Base-by-base conservation (phyloP, 2,797 vertebrate species). In the Malurus leucopterus region DNA sequence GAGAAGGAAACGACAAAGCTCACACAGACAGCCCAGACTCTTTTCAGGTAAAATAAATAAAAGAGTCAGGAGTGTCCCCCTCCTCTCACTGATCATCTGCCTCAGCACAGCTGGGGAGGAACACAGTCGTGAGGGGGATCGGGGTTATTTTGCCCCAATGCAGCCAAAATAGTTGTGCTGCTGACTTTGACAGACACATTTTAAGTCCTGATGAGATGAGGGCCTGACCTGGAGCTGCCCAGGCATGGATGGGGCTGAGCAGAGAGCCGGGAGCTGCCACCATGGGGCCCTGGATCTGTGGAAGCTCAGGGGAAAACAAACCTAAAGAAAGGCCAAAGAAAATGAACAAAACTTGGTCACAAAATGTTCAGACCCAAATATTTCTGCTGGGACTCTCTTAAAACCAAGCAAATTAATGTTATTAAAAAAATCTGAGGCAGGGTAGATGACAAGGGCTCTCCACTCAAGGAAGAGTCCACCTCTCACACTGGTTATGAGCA, bases 1-100 rank as follows among this genome's bases (percentile, higher is more conserved):
- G 18, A 55, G 47, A 72, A 58, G 55, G 65, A 87, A 91, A 68
- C 1, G 0, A n/a, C 12, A 6, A 85, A 59, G 9, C 63, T 88
- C 43, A 8, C 61, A 74, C 40, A 51, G 50, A 44, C 29, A 92
- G 51, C 63, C 64, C 30, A 54, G n/a, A 65, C 47, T 77, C 75
- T 75, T 92, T 86, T 67, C 61, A 84, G 46, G 49, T 55, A 49
- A 86, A 95, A 91, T 59, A 90, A 94, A 91, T 83, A 16, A 80
- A 84, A 91, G 32, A 72, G 51, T 24, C 47, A 46, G 10, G 29
- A 84, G 49, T 6, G 18, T 21, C 68, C 51, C 49, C 12, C 57
- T 43, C 34, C 32, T 62, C 20, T 62, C 38, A 67, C 40, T 46
- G 36, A 70, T 6, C 29, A 30, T 38, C 63, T 46, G 54, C 3